These are phyloP conservation scores for Harpegnathos saltator DNA, from an alignment of 1,140 invertebrate genomes.

Conservation along the genomic window DNA sequence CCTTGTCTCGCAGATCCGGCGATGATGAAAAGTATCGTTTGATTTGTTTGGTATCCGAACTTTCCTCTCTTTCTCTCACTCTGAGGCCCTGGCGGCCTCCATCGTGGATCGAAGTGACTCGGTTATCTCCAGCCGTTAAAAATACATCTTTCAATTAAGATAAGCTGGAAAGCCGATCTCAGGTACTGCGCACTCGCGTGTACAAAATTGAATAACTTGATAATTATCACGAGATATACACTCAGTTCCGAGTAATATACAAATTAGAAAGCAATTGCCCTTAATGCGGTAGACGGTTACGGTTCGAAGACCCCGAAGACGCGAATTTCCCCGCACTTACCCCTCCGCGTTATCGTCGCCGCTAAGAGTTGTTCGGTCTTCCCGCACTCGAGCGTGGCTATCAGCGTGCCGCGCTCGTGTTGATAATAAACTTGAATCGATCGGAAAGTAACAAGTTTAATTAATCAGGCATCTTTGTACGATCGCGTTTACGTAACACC, in stretches of 20 bases:
- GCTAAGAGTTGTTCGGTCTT: not conserved
- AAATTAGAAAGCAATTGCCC: not conserved
- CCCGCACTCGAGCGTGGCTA: not conserved
- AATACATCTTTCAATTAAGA: not conserved
- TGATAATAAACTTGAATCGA: constrained; percentile 44
- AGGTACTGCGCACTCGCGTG: no score
- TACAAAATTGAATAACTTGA: no score
- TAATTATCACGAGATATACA: not conserved
- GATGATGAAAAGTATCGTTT: constrained; percentile 31
- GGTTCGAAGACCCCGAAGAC: not conserved
- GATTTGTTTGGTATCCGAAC: constrained; percentile 10
- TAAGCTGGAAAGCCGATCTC: not conserved
- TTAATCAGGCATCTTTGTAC: constrained; percentile 36
- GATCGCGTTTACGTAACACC: constrained; percentile 29
- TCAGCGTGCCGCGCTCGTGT: no score
- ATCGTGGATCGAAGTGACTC: not conserved
- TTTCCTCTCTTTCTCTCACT: not conserved
- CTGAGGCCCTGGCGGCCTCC: no score
- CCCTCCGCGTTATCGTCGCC: not conserved
- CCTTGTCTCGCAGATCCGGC: not conserved
- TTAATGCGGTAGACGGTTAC: not conserved
- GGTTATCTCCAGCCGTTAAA: not conserved
- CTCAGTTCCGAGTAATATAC: not conserved
- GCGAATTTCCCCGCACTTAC: not conserved
- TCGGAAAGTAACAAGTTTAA: constrained; percentile 18